Conservation (phyloP, 2,888 invertebrate species). For the Ectemnius lituratus region DNA sequence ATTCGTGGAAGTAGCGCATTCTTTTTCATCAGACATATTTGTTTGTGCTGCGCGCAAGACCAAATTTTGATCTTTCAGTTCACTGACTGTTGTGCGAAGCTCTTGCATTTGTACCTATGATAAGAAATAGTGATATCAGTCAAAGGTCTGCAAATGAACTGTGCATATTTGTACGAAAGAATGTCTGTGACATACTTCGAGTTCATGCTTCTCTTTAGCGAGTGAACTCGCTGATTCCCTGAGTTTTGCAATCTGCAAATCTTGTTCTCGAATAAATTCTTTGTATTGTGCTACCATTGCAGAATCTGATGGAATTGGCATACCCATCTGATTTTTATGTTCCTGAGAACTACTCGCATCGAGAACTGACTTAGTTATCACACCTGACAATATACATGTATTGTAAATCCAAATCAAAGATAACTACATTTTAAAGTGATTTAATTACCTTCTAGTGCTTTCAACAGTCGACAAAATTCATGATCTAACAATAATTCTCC, state of each 20-base stretch:
- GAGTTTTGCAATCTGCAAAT: constrained; percentile 82
- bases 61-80: constrained; percentile 92
- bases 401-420: not conserved
- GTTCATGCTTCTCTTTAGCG: constrained; percentile 66
- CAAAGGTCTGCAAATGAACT: not conserved
- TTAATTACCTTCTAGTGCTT: constrained; percentile 84
- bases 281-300: constrained; percentile 88
- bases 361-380: constrained; percentile 80
- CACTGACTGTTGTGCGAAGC: constrained; percentile 84
- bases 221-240: constrained; percentile 63
- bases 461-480: constrained; percentile 96
- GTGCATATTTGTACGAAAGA: not conserved
- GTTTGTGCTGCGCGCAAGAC: constrained; percentile 85
- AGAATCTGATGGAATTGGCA: constrained; percentile 65
- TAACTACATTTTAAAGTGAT: not conserved
- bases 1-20: constrained; percentile 33
- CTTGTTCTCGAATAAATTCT: constrained; percentile 94
- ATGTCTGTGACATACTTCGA: constrained; percentile 61
- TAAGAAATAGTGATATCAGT: not conserved
- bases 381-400: constrained; percentile 67
- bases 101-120: constrained; percentile 81
- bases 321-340: constrained; percentile 61
- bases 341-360: constrained; percentile 65
- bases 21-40: constrained; percentile 62
- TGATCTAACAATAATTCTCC: constrained; percentile 93